phyloP scores from a whole-genome alignment of 2,797 vertebrate genomes.

The Anniella stebbinsi region DNA sequence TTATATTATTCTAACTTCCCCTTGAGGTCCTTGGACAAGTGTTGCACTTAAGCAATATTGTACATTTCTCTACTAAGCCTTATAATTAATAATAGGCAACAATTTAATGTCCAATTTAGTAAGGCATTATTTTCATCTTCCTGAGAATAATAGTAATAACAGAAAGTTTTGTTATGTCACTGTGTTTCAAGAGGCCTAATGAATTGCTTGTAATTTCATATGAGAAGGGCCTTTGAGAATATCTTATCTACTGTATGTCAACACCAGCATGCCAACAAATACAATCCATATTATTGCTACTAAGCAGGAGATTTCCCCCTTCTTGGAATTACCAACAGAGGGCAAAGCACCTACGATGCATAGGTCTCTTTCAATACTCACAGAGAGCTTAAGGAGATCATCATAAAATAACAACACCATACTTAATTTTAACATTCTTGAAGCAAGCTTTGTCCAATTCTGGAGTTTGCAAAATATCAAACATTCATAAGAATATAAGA shows the following conservation, averaged over 20 bases:
- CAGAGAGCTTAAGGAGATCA: not conserved
- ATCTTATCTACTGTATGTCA: constrained; percentile 9
- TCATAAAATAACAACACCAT: not conserved
- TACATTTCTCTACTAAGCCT: not conserved
- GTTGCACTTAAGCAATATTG: not conserved
- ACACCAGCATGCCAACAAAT: not conserved
- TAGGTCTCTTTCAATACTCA: not conserved
- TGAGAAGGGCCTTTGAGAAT: not conserved
- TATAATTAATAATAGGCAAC: not conserved
- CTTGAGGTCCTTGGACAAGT: not conserved
- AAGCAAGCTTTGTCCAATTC: not conserved
- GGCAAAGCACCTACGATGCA: not conserved
- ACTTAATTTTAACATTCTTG: not conserved
- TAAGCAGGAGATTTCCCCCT: not conserved
- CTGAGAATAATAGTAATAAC: not conserved
- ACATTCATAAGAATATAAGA: not conserved
- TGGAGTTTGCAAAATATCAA: not conserved
- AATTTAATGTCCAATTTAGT: not conserved
- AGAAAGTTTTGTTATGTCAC: not conserved
- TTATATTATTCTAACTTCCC: not conserved
- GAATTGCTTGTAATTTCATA: not conserved
- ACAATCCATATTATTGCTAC: not conserved
- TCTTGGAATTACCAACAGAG: not conserved
- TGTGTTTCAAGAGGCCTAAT: not conserved
- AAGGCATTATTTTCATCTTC: not conserved